phyloP scores from a whole-genome alignment of 2,797 vertebrate species.

The Parauchenoglanis punctatus region DNA sequence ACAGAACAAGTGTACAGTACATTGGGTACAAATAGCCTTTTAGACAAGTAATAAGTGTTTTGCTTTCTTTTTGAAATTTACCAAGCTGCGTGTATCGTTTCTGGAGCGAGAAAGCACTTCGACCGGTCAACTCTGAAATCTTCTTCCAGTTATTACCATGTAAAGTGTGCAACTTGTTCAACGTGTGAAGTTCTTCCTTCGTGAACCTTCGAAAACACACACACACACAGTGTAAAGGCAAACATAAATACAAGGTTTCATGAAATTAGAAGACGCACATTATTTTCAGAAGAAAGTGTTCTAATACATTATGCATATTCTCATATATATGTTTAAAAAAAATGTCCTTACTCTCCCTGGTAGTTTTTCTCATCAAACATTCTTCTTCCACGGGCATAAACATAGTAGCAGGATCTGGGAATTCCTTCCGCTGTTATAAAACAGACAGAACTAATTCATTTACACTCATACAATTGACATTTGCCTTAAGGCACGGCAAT shows the following conservation, averaged over 20 bases:
- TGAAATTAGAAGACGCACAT: not conserved
- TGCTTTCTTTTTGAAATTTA: conserved; percentile 30
- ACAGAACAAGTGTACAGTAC: not conserved
- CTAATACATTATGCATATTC: not conserved
- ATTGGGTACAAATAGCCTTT: not conserved
- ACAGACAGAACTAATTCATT: not conserved
- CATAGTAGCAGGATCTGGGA: conserved; percentile 61
- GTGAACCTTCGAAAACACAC: conserved; percentile 66
- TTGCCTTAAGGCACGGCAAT: not conserved
- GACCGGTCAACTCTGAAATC: conserved; percentile 69
- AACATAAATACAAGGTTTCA: not conserved
- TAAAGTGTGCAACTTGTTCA: conserved; percentile 64
- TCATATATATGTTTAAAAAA: not conserved
- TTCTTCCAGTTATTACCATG: conserved; percentile 72
- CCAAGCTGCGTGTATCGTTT: conserved; percentile 65
- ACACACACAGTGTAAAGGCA: not conserved
- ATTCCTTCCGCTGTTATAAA: conserved; percentile 68
- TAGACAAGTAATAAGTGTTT: not conserved
- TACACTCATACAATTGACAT: not conserved
- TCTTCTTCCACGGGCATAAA: conserved; percentile 65
- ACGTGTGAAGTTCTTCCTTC: conserved; percentile 56
- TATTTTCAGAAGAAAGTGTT: not conserved
- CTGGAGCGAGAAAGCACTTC: conserved; percentile 66
- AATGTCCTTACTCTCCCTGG: conserved; percentile 66
- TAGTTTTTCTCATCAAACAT: conserved; percentile 64